phyloP scores from a whole-genome alignment of 2,797 vertebrate genomes.

The Arremon brunneinucha region DNA sequence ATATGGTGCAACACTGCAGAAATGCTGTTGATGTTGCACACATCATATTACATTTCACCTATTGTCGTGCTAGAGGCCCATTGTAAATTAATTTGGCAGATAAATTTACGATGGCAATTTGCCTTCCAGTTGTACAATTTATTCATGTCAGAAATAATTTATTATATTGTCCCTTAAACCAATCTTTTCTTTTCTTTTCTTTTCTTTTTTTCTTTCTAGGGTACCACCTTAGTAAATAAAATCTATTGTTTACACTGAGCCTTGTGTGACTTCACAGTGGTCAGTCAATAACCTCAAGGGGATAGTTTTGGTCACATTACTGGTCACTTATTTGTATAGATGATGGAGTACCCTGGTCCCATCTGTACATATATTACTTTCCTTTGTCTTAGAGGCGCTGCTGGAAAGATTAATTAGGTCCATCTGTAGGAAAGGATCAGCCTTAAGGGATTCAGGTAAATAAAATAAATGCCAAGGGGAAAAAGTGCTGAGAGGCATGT shows the following conservation, averaged over 20 bases:
- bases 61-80: slow-evolving; percentile 11
- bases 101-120: slow-evolving; percentile 60
- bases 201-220: background rate
- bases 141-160: slow-evolving; percentile 66
- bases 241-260: slow-evolving; percentile 25
- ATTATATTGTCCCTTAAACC: slow-evolving; percentile 32
- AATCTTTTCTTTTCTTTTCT: background rate
- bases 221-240: slow-evolving; percentile 35
- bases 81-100: slow-evolving; percentile 67
- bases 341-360: slow-evolving; percentile 62
- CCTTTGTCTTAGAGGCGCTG: slow-evolving; percentile 65
- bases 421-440: slow-evolving; percentile 47
- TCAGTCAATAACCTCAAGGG: slow-evolving; percentile 59
- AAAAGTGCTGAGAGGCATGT: slow-evolving; percentile 11
- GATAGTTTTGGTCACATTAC: slow-evolving; percentile 69
- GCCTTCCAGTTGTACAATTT: slow-evolving; percentile 64
- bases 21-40: background rate
- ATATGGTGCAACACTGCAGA: background rate
- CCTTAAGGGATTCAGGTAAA: slow-evolving; percentile 52
- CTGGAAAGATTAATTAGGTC: slow-evolving; percentile 69
- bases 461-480: slow-evolving; percentile 15
- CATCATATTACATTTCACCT: background rate
- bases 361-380: slow-evolving; percentile 71
- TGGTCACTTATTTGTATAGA: slow-evolving; percentile 54
- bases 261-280: slow-evolving; percentile 37